Percentiles rank a stretch among this genome's conserved stretches.
phyloP scores from a whole-genome alignment of 2,888 invertebrate species.

The Carcina quercana region DNA sequence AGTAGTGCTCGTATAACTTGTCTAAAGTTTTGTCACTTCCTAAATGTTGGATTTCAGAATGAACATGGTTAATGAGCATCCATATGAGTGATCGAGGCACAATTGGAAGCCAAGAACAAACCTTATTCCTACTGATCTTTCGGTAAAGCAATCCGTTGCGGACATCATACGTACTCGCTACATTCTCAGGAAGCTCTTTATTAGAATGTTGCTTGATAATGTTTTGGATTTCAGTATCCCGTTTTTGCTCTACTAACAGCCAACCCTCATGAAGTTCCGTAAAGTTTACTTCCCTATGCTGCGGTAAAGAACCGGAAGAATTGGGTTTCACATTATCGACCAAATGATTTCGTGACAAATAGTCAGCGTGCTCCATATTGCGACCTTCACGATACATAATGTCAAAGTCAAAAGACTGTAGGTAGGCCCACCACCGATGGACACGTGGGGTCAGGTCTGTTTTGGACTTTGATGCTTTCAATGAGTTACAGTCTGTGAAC shows the following conservation, averaged over 20 bases:
- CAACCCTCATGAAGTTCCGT: conserved; percentile 2
- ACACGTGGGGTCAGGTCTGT: conserved; percentile 12
- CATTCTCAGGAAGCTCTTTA: too few species aligned
- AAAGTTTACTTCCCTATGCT: too few species aligned
- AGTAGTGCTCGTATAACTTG: conserved; percentile 21
- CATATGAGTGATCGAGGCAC: too few species aligned
- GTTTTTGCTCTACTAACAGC: conserved; percentile 4
- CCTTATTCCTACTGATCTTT: too few species aligned
- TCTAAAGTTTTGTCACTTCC: conserved; percentile 5
- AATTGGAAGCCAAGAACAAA: too few species aligned
- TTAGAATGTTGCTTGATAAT: too few species aligned
- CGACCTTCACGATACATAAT: conserved; percentile 12
- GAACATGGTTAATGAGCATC: too few species aligned
- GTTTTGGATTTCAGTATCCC: too few species aligned
- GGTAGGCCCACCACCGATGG: conserved; percentile 13
- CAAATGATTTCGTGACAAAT: conserved; percentile 6
- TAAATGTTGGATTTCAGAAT: background rate
- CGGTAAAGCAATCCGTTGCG: too few species aligned
- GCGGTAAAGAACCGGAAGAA: too few species aligned
- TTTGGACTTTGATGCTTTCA: conserved; percentile 11
- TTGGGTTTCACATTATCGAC: conserved; percentile 1
- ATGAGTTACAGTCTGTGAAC: conserved; percentile 6
- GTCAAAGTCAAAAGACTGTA: conserved; percentile 12
- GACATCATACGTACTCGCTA: too few species aligned
- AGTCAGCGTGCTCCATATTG: conserved; percentile 7